phyloP scores from a whole-genome alignment of 2,797 vertebrate genomes.

The Dryobates pubescens region DNA sequence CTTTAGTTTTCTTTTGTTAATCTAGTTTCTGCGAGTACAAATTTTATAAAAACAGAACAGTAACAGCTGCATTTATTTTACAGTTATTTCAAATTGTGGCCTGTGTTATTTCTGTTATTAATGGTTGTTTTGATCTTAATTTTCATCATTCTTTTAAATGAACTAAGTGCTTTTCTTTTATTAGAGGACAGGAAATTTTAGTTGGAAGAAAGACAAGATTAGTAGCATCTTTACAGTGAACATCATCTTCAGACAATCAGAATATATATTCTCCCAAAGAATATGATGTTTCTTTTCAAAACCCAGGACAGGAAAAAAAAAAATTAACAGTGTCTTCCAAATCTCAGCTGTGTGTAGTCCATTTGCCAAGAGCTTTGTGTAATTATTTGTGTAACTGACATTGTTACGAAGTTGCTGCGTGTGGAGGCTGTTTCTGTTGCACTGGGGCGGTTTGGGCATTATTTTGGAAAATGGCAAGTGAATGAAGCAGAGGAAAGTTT shows the following conservation, averaged over 20 bases:
- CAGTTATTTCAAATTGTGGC: neutral
- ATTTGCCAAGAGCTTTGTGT: neutral
- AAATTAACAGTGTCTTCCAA: neutral
- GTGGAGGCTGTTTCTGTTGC: neutral
- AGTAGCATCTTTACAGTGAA: neutral
- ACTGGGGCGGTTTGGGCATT: neutral
- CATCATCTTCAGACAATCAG: neutral
- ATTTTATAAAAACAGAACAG: neutral
- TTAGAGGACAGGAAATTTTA: neutral
- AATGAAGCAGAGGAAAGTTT: neutral
- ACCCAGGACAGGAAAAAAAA: neutral
- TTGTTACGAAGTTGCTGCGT: neutral
- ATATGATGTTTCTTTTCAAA: neutral
- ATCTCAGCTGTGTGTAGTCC: neutral
- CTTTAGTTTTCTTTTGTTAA: slow-evolving; percentile 18
- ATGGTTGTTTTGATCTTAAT: neutral
- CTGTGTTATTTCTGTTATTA: neutral
- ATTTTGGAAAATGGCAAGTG: neutral
- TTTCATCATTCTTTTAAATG: neutral
- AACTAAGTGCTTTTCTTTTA: neutral
- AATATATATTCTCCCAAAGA: neutral
- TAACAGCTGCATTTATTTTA: slow-evolving; percentile 1
- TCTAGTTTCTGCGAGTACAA: slow-evolving; percentile 21
- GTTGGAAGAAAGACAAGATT: neutral
- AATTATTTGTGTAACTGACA: neutral